Evolutionary conservation across 1,140 invertebrate genomes (phyloP).

Genomic region (Ganaspis sp.): DNA sequence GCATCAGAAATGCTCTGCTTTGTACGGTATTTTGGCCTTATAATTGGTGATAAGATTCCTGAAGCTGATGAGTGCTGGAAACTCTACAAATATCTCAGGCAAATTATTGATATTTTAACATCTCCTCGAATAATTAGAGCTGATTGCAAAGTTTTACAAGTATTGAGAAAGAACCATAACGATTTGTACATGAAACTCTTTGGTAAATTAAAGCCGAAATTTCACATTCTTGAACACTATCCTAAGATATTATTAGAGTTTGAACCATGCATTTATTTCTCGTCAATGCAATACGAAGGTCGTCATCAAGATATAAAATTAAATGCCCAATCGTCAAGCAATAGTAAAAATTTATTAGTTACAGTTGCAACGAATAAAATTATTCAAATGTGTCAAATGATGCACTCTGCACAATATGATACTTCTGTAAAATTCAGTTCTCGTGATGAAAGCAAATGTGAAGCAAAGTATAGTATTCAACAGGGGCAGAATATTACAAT

Average conservation of each 20-base stretch:
- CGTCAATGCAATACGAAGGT: slow-evolving; percentile 20
- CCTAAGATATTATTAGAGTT: slow-evolving; percentile 19
- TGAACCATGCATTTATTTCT: slow-evolving; percentile 29
- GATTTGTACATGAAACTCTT: slow-evolving; percentile 13
- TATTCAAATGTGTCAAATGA: not conserved
- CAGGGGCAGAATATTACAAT: not conserved
- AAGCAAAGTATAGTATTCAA: no score
- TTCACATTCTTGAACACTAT: slow-evolving; percentile 28
- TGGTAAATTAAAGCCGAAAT: slow-evolving; percentile 22
- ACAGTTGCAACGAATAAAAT: not conserved
- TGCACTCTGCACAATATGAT: not conserved
- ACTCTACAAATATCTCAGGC: slow-evolving; percentile 28
- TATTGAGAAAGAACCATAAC: not conserved
- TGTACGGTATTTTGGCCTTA: no score
- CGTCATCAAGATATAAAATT: slow-evolving; percentile 13
- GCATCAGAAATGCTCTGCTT: no score
- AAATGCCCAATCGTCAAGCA: not conserved
- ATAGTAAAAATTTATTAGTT: not conserved
- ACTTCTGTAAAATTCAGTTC: no score
- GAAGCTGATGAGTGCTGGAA: slow-evolving; percentile 2
- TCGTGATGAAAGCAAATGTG: no score
- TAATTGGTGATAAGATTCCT: no score
- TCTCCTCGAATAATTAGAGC: not conserved
- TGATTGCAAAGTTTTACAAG: not conserved
- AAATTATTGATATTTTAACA: not conserved